A percentile compares a stretch with the other conserved stretches of the same genome.
phyloP scores from a whole-genome alignment of 1,140 invertebrate genomes.

The Heliconius himera region DNA sequence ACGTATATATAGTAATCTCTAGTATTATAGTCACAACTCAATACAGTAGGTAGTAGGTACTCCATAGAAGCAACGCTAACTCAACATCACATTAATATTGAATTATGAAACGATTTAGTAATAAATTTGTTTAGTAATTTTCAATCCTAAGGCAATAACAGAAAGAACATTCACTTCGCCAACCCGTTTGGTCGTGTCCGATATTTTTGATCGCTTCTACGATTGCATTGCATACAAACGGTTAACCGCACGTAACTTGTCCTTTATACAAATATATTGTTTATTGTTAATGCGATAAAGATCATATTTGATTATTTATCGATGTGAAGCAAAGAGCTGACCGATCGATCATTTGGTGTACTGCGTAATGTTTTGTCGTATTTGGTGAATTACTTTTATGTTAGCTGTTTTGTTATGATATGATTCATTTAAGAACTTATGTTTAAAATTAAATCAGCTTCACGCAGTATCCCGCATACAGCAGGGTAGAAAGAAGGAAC shows the following conservation, averaged over 20 bases:
- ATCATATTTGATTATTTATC: neutral
- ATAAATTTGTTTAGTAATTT: neutral
- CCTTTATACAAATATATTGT: neutral
- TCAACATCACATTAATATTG: neutral
- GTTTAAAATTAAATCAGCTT: too few species aligned
- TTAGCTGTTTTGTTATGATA: neutral
- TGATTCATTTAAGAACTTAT: neutral
- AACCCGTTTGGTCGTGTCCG: constrained; percentile 18
- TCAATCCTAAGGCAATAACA: neutral
- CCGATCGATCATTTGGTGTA: constrained; percentile 17
- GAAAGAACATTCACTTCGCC: neutral
- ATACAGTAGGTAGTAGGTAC: neutral
- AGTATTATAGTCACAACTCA: too few species aligned
- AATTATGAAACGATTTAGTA: constrained; percentile 6
- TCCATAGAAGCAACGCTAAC: neutral
- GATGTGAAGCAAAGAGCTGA: neutral
- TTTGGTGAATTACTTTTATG: constrained; percentile 19
- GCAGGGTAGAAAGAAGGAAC: too few species aligned
- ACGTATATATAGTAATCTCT: too few species aligned
- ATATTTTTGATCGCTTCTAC: constrained; percentile 19
- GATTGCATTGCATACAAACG: constrained; percentile 27
- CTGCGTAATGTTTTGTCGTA: constrained; percentile 27
- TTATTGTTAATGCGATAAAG: constrained; percentile 9
- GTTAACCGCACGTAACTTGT: constrained; percentile 18
- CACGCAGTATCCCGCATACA: too few species aligned